Evolutionary conservation across 2,113 vertebrate genomes (phyloP).

Genomic region (Corvus hawaiiensis): DNA sequence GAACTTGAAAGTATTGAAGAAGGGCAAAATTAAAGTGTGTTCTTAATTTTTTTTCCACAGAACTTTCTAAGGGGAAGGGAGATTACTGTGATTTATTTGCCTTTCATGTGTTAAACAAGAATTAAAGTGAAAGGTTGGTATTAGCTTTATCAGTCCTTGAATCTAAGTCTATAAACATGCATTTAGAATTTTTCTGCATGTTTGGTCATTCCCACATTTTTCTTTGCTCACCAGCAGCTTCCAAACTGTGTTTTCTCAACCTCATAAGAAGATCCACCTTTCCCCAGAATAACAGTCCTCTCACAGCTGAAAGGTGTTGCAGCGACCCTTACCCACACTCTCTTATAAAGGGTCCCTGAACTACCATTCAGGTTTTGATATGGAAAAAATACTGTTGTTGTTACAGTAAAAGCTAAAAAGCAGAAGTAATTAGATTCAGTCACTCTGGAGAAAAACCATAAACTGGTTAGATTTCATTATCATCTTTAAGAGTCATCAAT

Average conservation of each 20-base stretch:
- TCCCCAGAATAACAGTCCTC: neutral
- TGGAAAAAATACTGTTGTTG: neutral
- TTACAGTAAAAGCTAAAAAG: neutral
- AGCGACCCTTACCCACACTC: neutral
- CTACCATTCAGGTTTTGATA: neutral
- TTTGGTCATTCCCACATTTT: neutral
- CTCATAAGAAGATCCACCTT: neutral
- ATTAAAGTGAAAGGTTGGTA: neutral
- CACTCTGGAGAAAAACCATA: neutral
- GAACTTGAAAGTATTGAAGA: neutral
- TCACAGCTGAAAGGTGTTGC: neutral
- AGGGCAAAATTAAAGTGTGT: neutral
- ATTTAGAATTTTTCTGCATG: neutral
- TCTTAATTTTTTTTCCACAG: neutral
- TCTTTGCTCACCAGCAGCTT: neutral
- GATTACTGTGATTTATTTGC: neutral
- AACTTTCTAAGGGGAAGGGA: neutral
- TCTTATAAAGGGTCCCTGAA: neutral
- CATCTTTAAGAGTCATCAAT: neutral
- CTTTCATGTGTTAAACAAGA: neutral
- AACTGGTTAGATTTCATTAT: neutral
- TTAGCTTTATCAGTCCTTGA: neutral
- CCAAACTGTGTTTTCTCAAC: neutral
- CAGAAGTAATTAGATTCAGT: neutral
- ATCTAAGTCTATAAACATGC: neutral